A percentile compares a stretch with the other conserved stretches of the same genome.
These are phyloP conservation scores for Macrophya annulata DNA, from an alignment of 2,888 invertebrate genomes.

Conservation along the genomic window DNA sequence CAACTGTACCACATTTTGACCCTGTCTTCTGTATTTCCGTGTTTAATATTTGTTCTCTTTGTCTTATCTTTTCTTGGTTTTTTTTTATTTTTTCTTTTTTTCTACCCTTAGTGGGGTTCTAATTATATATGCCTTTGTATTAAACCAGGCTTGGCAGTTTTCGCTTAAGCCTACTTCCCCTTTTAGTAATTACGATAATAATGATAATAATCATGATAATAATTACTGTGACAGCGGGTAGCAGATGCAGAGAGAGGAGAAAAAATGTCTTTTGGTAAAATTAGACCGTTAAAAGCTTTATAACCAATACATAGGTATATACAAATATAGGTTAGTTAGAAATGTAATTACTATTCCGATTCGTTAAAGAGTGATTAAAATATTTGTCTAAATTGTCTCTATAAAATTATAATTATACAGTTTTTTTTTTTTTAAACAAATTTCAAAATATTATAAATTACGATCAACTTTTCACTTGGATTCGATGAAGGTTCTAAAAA, in stretches of 20 bases:
- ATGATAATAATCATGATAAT: not conserved
- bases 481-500: not conserved
- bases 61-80: not conserved
- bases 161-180: not conserved
- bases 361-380: not conserved
- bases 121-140: not conserved
- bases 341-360: not conserved
- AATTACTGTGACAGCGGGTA: not conserved
- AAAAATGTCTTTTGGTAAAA: not conserved
- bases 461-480: not conserved
- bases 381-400: not conserved
- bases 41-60: not conserved
- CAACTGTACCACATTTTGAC: not conserved
- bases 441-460: not conserved
- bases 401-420: not conserved
- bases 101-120: not conserved
- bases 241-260: not conserved
- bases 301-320: not conserved
- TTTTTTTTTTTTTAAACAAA: not conserved
- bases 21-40: not conserved
- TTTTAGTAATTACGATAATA: conserved; percentile 4
- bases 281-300: not conserved
- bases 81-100: not conserved
- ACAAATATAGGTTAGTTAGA: too few relatives aligned
- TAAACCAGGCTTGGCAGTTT: conserved; percentile 5